phyloP scores from a whole-genome alignment of 2,113 vertebrate genomes.

The Brachyhypopomus occidentalis region DNA sequence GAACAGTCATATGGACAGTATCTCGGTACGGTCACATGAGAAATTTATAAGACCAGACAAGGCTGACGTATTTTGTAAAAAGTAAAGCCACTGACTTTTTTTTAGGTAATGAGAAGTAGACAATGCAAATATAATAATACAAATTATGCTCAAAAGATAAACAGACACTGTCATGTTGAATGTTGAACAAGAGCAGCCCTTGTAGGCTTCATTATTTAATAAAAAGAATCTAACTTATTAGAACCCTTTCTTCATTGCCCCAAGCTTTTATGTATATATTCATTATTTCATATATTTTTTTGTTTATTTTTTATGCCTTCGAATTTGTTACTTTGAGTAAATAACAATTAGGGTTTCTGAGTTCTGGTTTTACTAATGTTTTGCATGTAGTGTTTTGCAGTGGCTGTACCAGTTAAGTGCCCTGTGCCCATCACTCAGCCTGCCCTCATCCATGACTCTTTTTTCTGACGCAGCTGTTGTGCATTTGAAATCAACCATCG shows the following conservation, averaged over 20 bases:
- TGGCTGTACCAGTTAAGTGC: not conserved
- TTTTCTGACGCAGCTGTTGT: not conserved
- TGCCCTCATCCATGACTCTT: not conserved
- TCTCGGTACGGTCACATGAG: not conserved
- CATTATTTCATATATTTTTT: not conserved
- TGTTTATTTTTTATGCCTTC: not conserved
- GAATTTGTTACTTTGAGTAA: no score
- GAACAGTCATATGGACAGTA: slow-evolving; percentile 4
- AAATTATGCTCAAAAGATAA: not conserved
- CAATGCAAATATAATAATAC: no score
- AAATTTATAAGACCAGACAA: not conserved
- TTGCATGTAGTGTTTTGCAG: not conserved
- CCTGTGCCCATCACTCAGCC: not conserved
- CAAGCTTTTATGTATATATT: not conserved
- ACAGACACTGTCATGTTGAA: no score
- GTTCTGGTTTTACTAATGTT: not conserved
- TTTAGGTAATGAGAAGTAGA: slow-evolving; percentile 1
- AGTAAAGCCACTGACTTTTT: not conserved
- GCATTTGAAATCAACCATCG: not conserved
- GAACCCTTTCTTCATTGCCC: no score
- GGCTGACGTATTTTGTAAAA: not conserved
- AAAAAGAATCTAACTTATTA: no score
- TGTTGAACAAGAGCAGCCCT: no score
- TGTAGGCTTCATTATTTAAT: no score
- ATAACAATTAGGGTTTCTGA: not conserved